Evolutionary conservation across 1,140 invertebrate genomes (phyloP), one percentile per base, ranked within the genome.

Genomic region (Physella acuta): DNA sequence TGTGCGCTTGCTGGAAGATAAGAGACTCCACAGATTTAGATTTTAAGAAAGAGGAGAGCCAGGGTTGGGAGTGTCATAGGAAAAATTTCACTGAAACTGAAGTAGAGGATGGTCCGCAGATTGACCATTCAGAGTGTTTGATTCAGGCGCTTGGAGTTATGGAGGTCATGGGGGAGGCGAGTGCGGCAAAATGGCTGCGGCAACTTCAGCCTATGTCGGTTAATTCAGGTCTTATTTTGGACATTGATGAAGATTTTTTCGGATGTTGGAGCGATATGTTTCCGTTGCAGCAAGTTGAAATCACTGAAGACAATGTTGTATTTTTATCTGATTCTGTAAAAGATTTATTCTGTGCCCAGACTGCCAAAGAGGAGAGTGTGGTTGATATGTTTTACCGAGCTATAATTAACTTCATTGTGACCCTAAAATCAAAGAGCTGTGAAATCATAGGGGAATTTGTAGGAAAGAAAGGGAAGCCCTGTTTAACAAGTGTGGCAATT

Each of bases 221-320:
- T 3, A 67, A 70, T n/a, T 72, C 74, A 0, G 71, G 68, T 33
- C 17, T 81, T 5, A 73, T 81, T 36, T 63, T 79, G 30, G 79
- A 81, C 56, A 75, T 81, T 62, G 79, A 81, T 55, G 75, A 79
- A 55, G 79, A 81, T 73, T 79, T 71, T 49, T 81, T 71, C 60
- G 79, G 79, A 2, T 77, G 75, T 64, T 75, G 76, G 67, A 68
- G 71, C 53, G 78, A 72, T 11, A 68, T 71, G 3, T 68, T 73
- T 53, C 67, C 75, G 3, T 53, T 81, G 4, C 24, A 71, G 4
- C 65, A 76, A 30, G 49, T 56, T 17, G 74, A 71, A 5, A 53
- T 77, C 0, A 17, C 53, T 3, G 52, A 69, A 49, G 17, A 49
- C 8, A 36, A 36, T 0, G 39, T 79, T 14, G 61, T 73, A 20